Percentiles rank a stretch among this genome's conserved stretches.
Evolutionary conservation across 2,888 invertebrate species (phyloP).

Genomic region (Dyspetes luteomarginatus): DNA sequence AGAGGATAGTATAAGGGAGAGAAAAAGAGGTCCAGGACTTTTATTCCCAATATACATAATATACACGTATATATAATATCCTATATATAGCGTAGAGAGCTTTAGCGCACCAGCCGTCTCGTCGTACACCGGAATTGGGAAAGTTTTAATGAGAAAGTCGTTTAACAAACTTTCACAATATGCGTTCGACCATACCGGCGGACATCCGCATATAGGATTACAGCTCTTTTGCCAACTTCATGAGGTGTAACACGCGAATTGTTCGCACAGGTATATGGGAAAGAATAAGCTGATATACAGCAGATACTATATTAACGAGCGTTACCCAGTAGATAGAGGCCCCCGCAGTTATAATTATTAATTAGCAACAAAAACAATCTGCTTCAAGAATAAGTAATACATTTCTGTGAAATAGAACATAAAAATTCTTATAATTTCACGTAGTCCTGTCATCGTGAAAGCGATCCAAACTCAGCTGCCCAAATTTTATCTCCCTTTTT

Average conservation of each 20-base stretch:
- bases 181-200: constrained; percentile 63
- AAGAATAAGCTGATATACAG: constrained; percentile 20
- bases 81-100: constrained; percentile 44
- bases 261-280: constrained; percentile 34
- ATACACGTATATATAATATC: constrained; percentile 27
- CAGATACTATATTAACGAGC: constrained; percentile 18
- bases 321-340: not conserved
- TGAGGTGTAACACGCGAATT: constrained; percentile 51
- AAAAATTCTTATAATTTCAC: too few species aligned
- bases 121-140: constrained; percentile 73
- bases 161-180: constrained; percentile 76
- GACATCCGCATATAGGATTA: constrained; percentile 67
- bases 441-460: too few species aligned
- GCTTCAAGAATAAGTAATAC: too few species aligned
- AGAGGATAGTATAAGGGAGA: constrained; percentile 13
- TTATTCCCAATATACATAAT: constrained; percentile 50
- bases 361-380: not conserved
- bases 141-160: constrained; percentile 78
- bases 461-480: too few species aligned
- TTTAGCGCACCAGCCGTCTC: constrained; percentile 51
- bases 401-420: too few species aligned
- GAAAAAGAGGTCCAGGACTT: constrained; percentile 23
- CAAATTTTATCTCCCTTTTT: too few species aligned
- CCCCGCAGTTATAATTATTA: not conserved
- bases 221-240: constrained; percentile 66